phyloP scores from a whole-genome alignment of 1,140 invertebrate genomes.

The Zaprionus gabonicus region DNA sequence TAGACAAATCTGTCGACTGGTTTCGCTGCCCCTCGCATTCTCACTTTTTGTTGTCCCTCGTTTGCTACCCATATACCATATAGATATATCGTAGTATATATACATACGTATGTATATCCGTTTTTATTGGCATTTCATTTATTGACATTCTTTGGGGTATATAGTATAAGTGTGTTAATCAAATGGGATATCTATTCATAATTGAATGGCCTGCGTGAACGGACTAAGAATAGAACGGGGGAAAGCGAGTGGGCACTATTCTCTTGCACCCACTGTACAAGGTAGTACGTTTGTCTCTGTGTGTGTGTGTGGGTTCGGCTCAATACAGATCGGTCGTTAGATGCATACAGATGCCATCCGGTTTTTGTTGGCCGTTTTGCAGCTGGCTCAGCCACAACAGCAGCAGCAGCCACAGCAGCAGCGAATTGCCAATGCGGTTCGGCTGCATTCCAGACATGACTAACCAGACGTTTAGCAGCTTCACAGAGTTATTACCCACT shows the following conservation, averaged over 20 bases:
- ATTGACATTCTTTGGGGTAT: constrained; percentile 37
- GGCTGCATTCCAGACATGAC: constrained; percentile 76
- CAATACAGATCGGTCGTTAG: constrained; percentile 34
- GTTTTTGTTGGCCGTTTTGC: constrained; percentile 52
- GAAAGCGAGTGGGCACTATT: constrained; percentile 13
- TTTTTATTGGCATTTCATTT: constrained; percentile 42
- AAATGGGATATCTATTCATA: constrained; percentile 20
- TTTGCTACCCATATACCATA: not conserved
- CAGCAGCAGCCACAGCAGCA: constrained; percentile 5
- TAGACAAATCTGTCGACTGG: constrained; percentile 73
- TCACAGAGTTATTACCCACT: constrained; percentile 72
- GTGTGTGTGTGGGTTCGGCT: constrained; percentile 22
- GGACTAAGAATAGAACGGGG: constrained; percentile 9
- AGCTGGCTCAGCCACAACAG: constrained; percentile 18
- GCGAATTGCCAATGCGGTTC: constrained; percentile 65
- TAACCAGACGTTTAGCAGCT: constrained; percentile 54
- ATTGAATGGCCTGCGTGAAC: constrained; percentile 16
- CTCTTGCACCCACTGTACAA: constrained; percentile 13
- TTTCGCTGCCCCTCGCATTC: constrained; percentile 58
- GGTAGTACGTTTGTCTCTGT: not conserved
- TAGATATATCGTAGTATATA: not conserved
- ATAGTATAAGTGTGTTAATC: constrained; percentile 31
- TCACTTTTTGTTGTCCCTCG: constrained; percentile 53
- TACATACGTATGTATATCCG: constrained; percentile 21
- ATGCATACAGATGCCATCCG: constrained; percentile 72